Conservation (phyloP, 2,113 vertebrate species). For the Nestor notabilis region DNA sequence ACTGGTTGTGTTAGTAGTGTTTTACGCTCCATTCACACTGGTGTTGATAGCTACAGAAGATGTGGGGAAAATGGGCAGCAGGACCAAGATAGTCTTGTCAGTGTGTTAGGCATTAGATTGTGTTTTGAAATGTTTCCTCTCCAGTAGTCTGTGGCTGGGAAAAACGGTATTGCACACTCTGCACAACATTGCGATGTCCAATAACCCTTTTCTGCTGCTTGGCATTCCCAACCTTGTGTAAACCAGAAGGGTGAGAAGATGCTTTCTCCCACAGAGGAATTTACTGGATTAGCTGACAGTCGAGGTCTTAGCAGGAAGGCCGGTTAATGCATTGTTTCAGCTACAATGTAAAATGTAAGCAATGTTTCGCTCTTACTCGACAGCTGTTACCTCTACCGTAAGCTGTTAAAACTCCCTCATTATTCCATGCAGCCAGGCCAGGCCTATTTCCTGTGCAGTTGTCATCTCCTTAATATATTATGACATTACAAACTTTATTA, state of each 20-base stretch:
- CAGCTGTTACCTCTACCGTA: constrained; percentile 50
- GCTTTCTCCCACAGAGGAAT: not conserved
- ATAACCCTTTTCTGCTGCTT: not conserved
- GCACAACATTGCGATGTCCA: not conserved
- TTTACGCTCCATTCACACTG: not conserved
- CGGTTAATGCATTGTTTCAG: not conserved
- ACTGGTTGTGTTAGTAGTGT: fast-evolving
- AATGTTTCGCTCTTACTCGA: constrained; percentile 5
- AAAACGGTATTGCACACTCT: not conserved
- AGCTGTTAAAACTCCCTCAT: constrained; percentile 5
- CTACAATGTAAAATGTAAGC: not conserved
- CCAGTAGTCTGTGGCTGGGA: not conserved
- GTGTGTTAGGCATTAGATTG: not conserved
- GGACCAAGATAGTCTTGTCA: not conserved
- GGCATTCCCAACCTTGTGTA: not conserved
- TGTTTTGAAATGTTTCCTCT: not conserved
- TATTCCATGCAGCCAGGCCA: constrained; percentile 27
- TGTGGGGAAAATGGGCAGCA: not conserved
- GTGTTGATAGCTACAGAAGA: not conserved
- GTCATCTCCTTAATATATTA: constrained; percentile 57
- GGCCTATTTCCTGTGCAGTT: constrained; percentile 58
- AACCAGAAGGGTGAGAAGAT: not conserved
- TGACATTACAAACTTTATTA: constrained; percentile 69
- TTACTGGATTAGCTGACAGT: constrained; percentile 18
- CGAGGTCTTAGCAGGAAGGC: constrained; percentile 6